Base-by-base conservation (phyloP, 2,113 vertebrate species). In the Oxyruncus cristatus region DNA sequence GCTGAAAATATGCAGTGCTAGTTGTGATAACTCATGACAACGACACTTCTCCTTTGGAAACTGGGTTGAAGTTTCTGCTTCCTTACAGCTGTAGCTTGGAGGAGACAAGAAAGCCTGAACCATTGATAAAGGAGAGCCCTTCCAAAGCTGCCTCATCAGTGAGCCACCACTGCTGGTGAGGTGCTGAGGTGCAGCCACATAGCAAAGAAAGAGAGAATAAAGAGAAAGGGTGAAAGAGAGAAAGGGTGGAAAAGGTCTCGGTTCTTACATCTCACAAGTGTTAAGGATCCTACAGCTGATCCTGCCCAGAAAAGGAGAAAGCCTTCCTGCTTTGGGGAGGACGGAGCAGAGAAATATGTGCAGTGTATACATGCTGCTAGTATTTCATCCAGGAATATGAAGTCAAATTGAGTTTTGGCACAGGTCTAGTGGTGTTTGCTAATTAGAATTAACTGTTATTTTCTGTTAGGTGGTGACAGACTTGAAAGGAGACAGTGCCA, bases 391-490 rank as follows among this genome's bases (percentile, higher is more conserved):
- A 72, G 68, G 12, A 89, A 75, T 53, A 9, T 67, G 47, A 71
- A 92, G 9, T 72, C 19, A 35, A 66, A 55, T 23, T 59, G 33
- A 5, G 6, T 35, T 84, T 82, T 95, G 62, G 79, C 52, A 72
- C 30, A 56, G 47, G n/a, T 55, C 52, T 84, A 65, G 10, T 14
- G 32, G 17, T 58, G 19, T 22, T 61, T 93, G 17, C 28, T 77
- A 92, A 91, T 86, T 81, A 33, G 41, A 87, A 68, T 94, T 84
- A 93, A 68, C 18, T 2, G 0, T 35, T 78, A 75, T 68, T 92
- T 23, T 87, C 62, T 95, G 24, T 33, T 81, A 82, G 90, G 65
- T 68, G 61, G 68, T 80, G 68, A 88, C 49, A 93, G 75, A 49
- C 28, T 9, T 21, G 26, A 21, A 72, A 78, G 22, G 37, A 68